These are phyloP conservation scores for Disparrhopalites patrizii DNA, from an alignment of 2,888 invertebrate genomes.

Conservation along the genomic window DNA sequence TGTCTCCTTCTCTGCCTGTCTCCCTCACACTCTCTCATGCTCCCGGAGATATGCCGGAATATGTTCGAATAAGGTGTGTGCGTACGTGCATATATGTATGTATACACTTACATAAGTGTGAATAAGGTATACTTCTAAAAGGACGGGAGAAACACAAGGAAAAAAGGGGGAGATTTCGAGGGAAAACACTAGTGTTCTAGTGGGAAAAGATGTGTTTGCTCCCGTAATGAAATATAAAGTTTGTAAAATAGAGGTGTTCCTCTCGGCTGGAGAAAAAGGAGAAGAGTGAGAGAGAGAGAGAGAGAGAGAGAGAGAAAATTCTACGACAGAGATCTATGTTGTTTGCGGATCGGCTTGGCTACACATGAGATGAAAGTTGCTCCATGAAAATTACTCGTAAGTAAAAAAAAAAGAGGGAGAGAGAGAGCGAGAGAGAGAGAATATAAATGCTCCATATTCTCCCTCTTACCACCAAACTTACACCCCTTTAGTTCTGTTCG, in stretches of 20 bases:
- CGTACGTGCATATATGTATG: background rate
- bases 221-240: slow-evolving; percentile 23
- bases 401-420: too few relatives aligned
- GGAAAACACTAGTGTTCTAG: too few relatives aligned
- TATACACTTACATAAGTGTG: background rate
- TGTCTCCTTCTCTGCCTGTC: too few relatives aligned
- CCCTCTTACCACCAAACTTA: background rate
- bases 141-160: too few relatives aligned
- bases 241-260: slow-evolving; percentile 18
- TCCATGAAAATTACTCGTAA: background rate
- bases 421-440: too few relatives aligned
- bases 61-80: background rate
- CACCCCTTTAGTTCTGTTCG: background rate
- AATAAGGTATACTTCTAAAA: too few relatives aligned
- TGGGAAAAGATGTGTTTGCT: too few relatives aligned
- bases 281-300: background rate
- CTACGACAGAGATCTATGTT: slow-evolving; percentile 22
- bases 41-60: too few relatives aligned
- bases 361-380: slow-evolving; percentile 13
- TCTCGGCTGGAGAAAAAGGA: too few relatives aligned
- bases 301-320: slow-evolving; percentile 12
- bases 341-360: slow-evolving; percentile 17
- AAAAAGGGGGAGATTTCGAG: background rate
- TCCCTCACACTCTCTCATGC: too few relatives aligned
- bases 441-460: slow-evolving; percentile 4